These are phyloP conservation scores for Drosophila trichaetosa DNA, from an alignment of 2,888 invertebrate genomes.

Conservation along the genomic window DNA sequence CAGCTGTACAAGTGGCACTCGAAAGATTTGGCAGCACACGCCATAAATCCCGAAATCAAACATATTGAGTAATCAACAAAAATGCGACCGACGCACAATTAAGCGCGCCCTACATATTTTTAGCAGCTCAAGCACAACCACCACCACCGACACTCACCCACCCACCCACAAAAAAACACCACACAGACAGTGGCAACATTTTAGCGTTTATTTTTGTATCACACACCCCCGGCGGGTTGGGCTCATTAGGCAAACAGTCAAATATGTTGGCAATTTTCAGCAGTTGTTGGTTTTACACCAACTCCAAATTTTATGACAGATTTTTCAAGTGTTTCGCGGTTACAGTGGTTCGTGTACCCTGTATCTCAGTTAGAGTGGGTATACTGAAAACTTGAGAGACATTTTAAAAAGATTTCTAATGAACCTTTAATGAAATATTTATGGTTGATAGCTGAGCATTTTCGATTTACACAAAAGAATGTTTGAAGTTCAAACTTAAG, in stretches of 20 bases:
- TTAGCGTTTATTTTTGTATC: slow-evolving; percentile 17
- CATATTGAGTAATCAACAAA: slow-evolving; percentile 84
- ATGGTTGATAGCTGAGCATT: not conserved
- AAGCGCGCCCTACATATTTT: slow-evolving; percentile 37
- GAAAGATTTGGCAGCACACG: slow-evolving; percentile 44
- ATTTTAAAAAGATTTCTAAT: not conserved
- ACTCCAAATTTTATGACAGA: slow-evolving; percentile 73
- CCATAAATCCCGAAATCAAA: slow-evolving; percentile 79
- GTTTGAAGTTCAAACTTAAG: not conserved
- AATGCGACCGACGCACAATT: slow-evolving; percentile 39
- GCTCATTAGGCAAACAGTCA: slow-evolving; percentile 74
- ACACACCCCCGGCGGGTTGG: slow-evolving; percentile 32
- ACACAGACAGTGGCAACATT: slow-evolving; percentile 7
- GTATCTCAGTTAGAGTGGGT: not conserved
- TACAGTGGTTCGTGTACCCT: slow-evolving; percentile 34
- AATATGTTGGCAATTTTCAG: slow-evolving; percentile 80
- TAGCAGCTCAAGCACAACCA: slow-evolving; percentile 11
- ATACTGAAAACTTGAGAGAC: not conserved
- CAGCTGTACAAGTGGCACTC: slow-evolving; percentile 72
- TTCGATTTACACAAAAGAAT: not conserved
- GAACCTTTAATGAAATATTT: not conserved
- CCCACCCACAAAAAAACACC: not conserved
- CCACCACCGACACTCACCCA: slow-evolving; percentile 21
- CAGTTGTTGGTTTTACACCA: slow-evolving; percentile 73
- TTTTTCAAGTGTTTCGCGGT: slow-evolving; percentile 72